Base-by-base conservation (phyloP, 2,797 vertebrate genomes). In the Petrocephalus schoutedeni region DNA sequence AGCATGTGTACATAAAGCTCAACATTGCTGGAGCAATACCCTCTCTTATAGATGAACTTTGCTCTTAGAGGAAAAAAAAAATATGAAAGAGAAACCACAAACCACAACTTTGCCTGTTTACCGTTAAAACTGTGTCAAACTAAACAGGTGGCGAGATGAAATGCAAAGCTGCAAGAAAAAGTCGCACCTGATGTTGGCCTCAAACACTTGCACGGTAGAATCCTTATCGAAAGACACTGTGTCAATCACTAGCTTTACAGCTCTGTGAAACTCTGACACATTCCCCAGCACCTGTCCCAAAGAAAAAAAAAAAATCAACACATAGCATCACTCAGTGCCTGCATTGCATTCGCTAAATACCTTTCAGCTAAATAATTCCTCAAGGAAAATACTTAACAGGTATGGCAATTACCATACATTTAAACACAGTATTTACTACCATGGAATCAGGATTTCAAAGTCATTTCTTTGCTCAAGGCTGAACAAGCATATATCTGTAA, bases 141-240 rank as follows among this genome's bases (percentile, higher is more conserved):
- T 54, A 28, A 54, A 57, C 83, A 85, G 21, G 74, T 56, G 82
- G 10, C 21, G 45, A n/a, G 45, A 28, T 21, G 54, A 23, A 56
- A 49, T 2, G 45, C 28, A 6, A 21, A 41, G n/a, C n/a, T 49
- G 8, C 3, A 10, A 71, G 28, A 71, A 12, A 71, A 71, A 36
- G 67, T 77, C 85, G 23, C 94, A 99, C 98, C 98, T 98, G 93
- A 99, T 99, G 9, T 98, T 99, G 86, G 97, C 98, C 92, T 99
- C 98, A 90, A 99, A 99, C 85, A 99, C 98, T 88, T 99, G 98
- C 85, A 99, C 98, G 0, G 98, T 99, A 4, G 98, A 99, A 92
- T 99, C 97, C 93, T 97, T 99, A 93, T 99, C 98, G 93, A 99
- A 99, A 8, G 98, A 99, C 45, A 99, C 98, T 0, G 98, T 99